Evolutionary conservation across 2,113 vertebrate genomes (phyloP).

Genomic region (Murina feae): DNA sequence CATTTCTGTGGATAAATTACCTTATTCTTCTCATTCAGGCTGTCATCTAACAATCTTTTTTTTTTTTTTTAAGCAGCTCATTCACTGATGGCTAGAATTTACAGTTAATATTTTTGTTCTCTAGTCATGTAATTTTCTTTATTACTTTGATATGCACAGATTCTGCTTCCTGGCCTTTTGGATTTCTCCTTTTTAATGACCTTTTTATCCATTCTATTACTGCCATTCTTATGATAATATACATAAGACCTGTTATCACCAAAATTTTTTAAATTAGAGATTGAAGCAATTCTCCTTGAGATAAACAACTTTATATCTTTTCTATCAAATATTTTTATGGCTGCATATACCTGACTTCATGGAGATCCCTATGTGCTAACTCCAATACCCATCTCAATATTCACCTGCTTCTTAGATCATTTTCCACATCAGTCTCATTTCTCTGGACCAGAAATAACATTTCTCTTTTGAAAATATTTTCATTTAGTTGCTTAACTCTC

Average conservation of each 20-base stretch:
- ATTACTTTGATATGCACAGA: neutral
- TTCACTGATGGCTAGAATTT: neutral
- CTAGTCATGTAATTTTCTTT: neutral
- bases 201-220: neutral
- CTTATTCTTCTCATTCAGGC: neutral
- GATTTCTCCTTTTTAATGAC: neutral
- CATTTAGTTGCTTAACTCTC: neutral
- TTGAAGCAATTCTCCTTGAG: neutral
- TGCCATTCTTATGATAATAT: neutral
- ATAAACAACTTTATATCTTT: neutral
- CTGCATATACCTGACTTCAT: neutral
- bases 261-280: neutral
- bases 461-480: neutral
- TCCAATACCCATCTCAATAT: neutral
- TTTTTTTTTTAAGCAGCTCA: neutral
- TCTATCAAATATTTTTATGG: neutral
- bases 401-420: neutral
- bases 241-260: neutral
- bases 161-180: neutral
- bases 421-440: neutral
- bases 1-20: neutral
- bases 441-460: neutral
- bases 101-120: neutral
- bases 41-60: neutral
- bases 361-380: neutral